Conservation (phyloP, 1,140 invertebrate genomes). For the Drosophila sechellia region DNA sequence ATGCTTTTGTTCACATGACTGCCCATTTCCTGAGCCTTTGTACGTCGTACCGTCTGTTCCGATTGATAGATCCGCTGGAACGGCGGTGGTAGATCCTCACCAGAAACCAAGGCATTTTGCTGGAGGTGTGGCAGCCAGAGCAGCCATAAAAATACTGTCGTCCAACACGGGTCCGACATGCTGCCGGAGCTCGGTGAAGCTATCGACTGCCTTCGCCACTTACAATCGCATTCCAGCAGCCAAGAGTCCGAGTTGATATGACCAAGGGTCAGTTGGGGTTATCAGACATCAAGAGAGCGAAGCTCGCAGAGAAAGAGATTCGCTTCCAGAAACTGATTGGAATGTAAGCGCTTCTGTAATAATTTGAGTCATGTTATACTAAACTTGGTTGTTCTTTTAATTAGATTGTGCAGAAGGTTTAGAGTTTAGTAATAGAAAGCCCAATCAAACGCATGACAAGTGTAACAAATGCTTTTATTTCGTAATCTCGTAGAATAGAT, state of each 20-base stretch:
- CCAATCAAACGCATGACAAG: neutral
- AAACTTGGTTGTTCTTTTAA: neutral
- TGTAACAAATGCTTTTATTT: slow-evolving; percentile 31
- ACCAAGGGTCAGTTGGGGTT: slow-evolving; percentile 16
- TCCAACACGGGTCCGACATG: slow-evolving; percentile 45
- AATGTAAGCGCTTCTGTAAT: slow-evolving; percentile 2
- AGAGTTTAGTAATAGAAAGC: neutral
- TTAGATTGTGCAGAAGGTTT: too few species aligned
- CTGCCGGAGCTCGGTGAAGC: slow-evolving; percentile 47
- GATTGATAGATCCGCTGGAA: slow-evolving; percentile 83
- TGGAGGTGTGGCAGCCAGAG: slow-evolving; percentile 1
- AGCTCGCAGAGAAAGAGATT: neutral
- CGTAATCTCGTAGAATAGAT: slow-evolving; percentile 16
- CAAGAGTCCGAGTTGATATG: slow-evolving; percentile 38
- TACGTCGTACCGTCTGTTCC: slow-evolving; percentile 73
- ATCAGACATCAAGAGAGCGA: neutral
- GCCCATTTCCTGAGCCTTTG: slow-evolving; percentile 87
- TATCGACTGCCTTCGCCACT: slow-evolving; percentile 30
- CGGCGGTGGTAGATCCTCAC: neutral
- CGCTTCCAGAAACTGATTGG: neutral
- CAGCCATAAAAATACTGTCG: slow-evolving; percentile 11
- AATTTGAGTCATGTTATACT: neutral
- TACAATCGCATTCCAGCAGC: neutral
- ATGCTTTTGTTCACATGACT: slow-evolving; percentile 90
- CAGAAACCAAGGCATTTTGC: slow-evolving; percentile 3